Percentiles rank a stretch among this genome's conserved stretches.
These are phyloP conservation scores for Phrynosoma platyrhinos DNA, from an alignment of 2,113 vertebrate species.

Conservation along the genomic window DNA sequence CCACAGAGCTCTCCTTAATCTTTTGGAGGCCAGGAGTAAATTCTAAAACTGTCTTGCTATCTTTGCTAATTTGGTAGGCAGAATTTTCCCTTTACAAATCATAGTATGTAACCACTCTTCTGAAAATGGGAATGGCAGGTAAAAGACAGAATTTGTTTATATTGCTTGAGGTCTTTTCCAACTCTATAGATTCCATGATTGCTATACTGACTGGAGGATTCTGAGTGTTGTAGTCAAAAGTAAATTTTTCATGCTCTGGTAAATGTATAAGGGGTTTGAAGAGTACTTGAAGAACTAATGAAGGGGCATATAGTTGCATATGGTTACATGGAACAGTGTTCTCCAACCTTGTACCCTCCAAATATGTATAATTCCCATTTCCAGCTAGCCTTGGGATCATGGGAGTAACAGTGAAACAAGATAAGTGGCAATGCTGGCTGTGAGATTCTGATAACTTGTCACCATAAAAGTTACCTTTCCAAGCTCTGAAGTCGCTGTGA, in stretches of 20 bases:
- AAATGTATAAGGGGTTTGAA: not conserved
- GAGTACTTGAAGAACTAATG: not conserved
- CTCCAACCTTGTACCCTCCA: not conserved
- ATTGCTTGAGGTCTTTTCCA: too few species aligned
- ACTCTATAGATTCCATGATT: too few species aligned
- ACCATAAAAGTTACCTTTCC: not conserved
- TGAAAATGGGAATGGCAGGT: not conserved
- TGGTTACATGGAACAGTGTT: not conserved
- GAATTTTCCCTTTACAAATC: not conserved
- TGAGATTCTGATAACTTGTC: too few species aligned
- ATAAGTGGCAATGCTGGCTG: too few species aligned
- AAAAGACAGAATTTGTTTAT: not conserved
- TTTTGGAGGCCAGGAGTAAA: not conserved
- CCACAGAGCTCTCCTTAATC: not conserved
- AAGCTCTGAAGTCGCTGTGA: not conserved
- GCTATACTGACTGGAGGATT: too few species aligned
- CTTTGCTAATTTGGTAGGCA: too few species aligned
- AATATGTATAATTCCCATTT: not conserved
- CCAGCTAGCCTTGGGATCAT: not conserved
- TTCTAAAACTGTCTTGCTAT: not conserved
- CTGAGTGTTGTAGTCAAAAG: too few species aligned
- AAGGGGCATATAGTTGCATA: not conserved
- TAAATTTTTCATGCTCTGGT: too few species aligned
- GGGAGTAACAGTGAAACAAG: too few species aligned
- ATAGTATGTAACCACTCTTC: not conserved